A percentile compares a stretch with the other conserved stretches of the same genome.
These are phyloP conservation scores for Cerastoderma edule DNA, from an alignment of 2,888 invertebrate species.

Conservation along the genomic window DNA sequence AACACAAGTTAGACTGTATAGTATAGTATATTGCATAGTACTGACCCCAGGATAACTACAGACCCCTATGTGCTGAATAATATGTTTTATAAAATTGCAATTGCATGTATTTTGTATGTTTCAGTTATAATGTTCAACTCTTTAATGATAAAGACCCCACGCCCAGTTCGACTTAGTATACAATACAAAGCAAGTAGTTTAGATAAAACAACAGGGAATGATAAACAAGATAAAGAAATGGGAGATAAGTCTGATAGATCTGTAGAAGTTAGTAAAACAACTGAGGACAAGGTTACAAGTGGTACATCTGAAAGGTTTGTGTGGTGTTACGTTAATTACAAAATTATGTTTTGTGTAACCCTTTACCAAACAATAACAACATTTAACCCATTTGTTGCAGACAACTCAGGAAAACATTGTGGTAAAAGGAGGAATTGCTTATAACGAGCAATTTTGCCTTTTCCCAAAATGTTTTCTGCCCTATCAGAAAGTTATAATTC, in stretches of 20 bases:
- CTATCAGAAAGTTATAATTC: too few species aligned
- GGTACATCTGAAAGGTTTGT: background rate
- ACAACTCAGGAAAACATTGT: background rate
- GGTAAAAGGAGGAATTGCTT: background rate
- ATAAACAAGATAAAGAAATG: background rate
- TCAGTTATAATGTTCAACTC: slow-evolving; percentile 10
- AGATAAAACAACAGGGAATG: background rate
- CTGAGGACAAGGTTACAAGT: background rate
- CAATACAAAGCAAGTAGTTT: background rate
- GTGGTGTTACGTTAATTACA: too few species aligned
- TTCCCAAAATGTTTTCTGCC: background rate
- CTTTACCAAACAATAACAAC: too few species aligned
- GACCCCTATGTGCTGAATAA: too few species aligned
- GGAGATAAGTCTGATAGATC: background rate
- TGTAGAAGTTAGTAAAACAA: too few species aligned
- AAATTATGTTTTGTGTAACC: too few species aligned
- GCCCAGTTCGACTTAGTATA: too few species aligned
- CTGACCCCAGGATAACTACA: too few species aligned
- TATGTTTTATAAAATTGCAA: too few species aligned
- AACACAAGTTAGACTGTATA: too few species aligned
- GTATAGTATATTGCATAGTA: too few species aligned
- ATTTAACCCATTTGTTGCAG: background rate
- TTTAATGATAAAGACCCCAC: background rate
- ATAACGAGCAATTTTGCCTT: background rate
- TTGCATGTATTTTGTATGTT: too few species aligned